Conservation (phyloP, 2,797 vertebrate genomes). For the Sciurus carolinensis region DNA sequence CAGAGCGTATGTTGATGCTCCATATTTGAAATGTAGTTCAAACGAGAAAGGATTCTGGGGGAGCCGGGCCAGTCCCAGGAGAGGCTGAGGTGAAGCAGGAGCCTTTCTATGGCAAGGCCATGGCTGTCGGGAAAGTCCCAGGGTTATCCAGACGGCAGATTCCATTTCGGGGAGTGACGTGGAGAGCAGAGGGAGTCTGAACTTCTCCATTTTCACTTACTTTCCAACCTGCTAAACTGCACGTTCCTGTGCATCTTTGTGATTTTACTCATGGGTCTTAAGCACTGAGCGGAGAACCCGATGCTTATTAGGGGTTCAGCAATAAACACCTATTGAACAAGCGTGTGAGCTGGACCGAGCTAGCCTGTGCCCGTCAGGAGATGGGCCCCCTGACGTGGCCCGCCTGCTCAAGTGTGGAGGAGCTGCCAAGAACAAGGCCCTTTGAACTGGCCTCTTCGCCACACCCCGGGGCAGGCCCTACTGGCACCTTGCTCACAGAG, state of each 20-base stretch:
- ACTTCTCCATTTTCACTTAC: background rate
- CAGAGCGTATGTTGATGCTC: background rate
- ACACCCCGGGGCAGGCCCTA: background rate
- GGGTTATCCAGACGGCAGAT: background rate
- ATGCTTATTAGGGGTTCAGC: background rate
- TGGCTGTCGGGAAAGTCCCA: background rate
- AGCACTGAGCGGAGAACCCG: background rate
- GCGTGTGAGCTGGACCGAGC: too few relatives aligned
- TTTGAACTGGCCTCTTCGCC: background rate
- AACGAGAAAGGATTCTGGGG: background rate
- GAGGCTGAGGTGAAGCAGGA: background rate
- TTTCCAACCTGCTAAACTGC: background rate
- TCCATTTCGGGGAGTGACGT: background rate
- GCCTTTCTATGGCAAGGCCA: accelerated
- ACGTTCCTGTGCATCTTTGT: background rate
- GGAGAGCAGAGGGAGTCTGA: background rate
- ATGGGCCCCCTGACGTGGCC: background rate
- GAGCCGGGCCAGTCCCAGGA: background rate
- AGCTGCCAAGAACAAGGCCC: background rate
- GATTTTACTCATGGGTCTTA: background rate
- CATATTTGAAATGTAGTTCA: background rate
- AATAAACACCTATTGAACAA: background rate
- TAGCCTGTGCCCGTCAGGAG: background rate
- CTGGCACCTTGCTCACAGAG: background rate
- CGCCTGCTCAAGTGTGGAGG: background rate